Evolutionary conservation across 2,797 vertebrate species (phyloP).

Genomic region (Craterocephalus amniculus): DNA sequence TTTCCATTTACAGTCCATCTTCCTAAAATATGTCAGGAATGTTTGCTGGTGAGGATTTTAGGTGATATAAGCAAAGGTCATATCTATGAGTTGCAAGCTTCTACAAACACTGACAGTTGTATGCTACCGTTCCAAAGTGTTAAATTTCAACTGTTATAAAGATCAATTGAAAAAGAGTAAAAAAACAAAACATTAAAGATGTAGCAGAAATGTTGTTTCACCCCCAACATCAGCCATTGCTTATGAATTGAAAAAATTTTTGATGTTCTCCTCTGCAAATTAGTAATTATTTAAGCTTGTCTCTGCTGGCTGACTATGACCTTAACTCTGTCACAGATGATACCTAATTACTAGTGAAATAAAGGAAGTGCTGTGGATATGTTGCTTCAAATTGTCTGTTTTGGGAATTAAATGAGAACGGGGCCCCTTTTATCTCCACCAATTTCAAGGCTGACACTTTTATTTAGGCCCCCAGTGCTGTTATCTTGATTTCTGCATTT

Average conservation of each 20-base stretch:
- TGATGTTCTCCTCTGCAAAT: not conserved
- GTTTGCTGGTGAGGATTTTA: not conserved
- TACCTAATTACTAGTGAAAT: constrained; percentile 37
- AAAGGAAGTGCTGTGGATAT: constrained; percentile 26
- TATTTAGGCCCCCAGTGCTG: constrained; percentile 57
- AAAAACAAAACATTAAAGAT: not conserved
- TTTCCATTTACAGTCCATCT: not conserved
- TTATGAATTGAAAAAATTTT: constrained; percentile 6
- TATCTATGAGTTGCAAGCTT: not conserved
- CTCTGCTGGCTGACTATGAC: constrained; percentile 11
- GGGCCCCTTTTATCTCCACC: constrained; percentile 50
- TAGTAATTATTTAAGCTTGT: not conserved
- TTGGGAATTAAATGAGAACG: constrained; percentile 46
- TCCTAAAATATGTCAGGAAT: not conserved
- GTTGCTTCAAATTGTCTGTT: constrained; percentile 34
- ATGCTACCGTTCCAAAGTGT: not conserved
- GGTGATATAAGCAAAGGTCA: not conserved
- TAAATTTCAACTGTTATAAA: not conserved
- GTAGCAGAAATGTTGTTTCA: not conserved
- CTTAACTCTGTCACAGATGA: constrained; percentile 22
- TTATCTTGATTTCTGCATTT: constrained; percentile 71
- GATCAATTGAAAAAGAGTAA: not conserved
- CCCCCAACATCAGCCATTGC: not conserved
- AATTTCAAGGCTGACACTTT: constrained; percentile 67
- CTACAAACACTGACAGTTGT: not conserved